A percentile compares a stretch with the other conserved stretches of the same genome.
Conservation (phyloP, 2,888 invertebrate species). For the Steinernema hermaphroditum region DNA sequence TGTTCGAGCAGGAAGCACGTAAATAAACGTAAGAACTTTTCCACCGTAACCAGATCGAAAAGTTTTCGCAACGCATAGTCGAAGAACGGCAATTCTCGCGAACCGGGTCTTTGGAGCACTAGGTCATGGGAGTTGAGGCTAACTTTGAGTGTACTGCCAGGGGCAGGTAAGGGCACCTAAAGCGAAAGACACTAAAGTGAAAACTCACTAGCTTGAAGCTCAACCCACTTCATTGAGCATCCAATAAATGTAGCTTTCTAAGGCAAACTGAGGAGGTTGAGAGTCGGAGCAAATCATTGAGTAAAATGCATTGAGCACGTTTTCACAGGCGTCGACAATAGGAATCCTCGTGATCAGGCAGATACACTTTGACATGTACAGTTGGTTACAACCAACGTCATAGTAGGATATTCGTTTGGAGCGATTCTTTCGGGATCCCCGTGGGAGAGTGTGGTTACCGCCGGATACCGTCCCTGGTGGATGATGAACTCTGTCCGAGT, state of each 20-base stretch:
- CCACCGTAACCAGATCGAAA: constrained; percentile 83
- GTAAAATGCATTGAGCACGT: constrained; percentile 74
- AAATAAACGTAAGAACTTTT: constrained; percentile 87
- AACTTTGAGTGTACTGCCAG: constrained; percentile 81
- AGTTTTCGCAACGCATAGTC: constrained; percentile 88
- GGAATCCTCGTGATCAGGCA: constrained; percentile 88
- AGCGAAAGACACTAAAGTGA: neutral
- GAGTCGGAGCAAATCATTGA: constrained; percentile 76
- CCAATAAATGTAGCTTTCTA: constrained; percentile 93
- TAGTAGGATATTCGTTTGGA: constrained; percentile 71
- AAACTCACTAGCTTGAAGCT: neutral
- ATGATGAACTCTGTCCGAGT: constrained; percentile 43
- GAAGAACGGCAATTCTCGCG: constrained; percentile 84
- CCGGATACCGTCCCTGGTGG: constrained; percentile 56
- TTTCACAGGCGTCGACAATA: constrained; percentile 79
- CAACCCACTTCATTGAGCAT: constrained; percentile 78
- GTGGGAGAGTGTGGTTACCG: constrained; percentile 63
- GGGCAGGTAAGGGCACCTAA: constrained; percentile 80
- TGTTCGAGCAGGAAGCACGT: constrained; percentile 93
- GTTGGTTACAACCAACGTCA: constrained; percentile 87
- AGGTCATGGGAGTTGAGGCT: constrained; percentile 63
- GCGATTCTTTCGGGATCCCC: constrained; percentile 48
- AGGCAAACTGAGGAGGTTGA: constrained; percentile 69
- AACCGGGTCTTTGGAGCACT: constrained; percentile 66
- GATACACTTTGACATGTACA: constrained; percentile 91